These are phyloP conservation scores for Anguilla anguilla DNA, from an alignment of 2,797 vertebrate genomes.

Conservation along the genomic window DNA sequence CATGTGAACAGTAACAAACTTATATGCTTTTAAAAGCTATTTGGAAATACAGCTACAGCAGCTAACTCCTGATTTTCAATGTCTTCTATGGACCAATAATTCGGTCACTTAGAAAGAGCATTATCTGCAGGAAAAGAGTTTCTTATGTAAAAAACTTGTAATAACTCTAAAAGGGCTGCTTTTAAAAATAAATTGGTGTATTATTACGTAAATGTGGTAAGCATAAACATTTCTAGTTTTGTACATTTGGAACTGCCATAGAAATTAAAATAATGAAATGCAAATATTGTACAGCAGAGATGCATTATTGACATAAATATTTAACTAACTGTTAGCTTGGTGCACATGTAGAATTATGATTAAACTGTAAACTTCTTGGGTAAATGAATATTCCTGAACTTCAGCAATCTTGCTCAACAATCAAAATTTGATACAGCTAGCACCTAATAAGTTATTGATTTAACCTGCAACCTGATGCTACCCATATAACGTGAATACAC, in stretches of 20 bases:
- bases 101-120: not conserved
- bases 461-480: not conserved
- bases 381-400: not conserved
- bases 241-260: not conserved
- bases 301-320: not conserved
- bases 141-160: not conserved
- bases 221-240: not conserved
- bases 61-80: not conserved
- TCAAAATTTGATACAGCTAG: conserved; percentile 12
- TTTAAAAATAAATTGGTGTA: not conserved
- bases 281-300: not conserved
- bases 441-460: conserved; percentile 21
- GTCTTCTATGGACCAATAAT: not conserved
- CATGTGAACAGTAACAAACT: not conserved
- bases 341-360: not conserved
- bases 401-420: not conserved
- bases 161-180: not conserved
- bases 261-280: not conserved
- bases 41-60: not conserved
- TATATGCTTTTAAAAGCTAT: not conserved
- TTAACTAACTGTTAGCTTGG: not conserved
- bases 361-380: not conserved
- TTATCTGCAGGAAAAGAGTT: not conserved
- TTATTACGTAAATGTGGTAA: not conserved
- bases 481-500: not conserved